Percentiles rank a stretch among this genome's conserved stretches.
phyloP scores from a whole-genome alignment of 2,113 vertebrate species.

The Cacatua alba region DNA sequence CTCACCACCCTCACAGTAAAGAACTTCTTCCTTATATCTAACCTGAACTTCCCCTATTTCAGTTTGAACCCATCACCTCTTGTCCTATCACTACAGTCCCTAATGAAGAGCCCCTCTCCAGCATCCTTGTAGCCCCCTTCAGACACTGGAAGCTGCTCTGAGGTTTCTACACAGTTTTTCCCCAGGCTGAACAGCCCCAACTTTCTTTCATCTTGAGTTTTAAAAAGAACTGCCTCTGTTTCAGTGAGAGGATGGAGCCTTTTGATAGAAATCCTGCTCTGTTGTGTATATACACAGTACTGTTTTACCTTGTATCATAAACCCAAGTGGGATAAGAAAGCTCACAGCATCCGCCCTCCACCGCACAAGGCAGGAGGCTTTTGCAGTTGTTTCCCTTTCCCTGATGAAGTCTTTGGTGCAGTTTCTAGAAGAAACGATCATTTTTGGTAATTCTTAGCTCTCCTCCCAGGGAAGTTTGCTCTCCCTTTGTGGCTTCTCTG shows the following conservation, averaged over 20 bases:
- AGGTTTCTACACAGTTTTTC: neutral
- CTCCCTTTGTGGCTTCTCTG: neutral
- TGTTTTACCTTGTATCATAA: neutral
- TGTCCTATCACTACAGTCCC: neutral
- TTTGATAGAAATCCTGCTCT: neutral
- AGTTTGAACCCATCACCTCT: neutral
- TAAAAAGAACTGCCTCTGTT: neutral
- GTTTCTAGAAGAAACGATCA: neutral
- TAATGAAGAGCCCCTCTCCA: neutral
- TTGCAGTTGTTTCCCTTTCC: neutral
- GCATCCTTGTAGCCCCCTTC: neutral
- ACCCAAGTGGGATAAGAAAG: neutral
- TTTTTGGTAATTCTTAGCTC: neutral
- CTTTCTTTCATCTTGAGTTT: neutral
- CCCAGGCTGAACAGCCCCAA: neutral
- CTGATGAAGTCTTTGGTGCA: neutral
- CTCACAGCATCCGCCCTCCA: neutral
- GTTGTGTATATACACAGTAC: neutral
- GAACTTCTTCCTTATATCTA: neutral
- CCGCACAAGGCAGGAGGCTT: neutral
- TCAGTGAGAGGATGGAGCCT: neutral
- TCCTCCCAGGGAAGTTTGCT: neutral
- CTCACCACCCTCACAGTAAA: neutral
- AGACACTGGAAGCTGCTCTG: neutral
- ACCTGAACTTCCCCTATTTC: neutral